Conservation (phyloP, 2,113 vertebrate genomes). For the Catharus fuscescens region DNA sequence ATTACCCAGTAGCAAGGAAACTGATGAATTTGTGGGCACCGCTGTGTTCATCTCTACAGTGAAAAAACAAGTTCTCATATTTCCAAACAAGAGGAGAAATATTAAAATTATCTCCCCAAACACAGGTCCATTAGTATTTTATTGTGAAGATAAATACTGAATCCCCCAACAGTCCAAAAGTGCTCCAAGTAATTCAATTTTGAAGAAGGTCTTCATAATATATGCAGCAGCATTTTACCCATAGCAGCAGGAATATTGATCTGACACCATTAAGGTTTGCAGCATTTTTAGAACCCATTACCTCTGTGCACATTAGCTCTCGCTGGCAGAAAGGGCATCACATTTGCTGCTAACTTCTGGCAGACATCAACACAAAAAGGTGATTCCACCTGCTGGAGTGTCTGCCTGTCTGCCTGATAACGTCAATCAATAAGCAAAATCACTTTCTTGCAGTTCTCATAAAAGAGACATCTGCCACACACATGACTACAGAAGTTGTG, state of each 20-base stretch:
- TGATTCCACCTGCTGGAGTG: constrained; percentile 74
- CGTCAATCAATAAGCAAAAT: constrained; percentile 81
- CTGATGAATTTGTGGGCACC: background rate
- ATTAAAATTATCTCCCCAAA: background rate
- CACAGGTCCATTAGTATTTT: constrained; percentile 67
- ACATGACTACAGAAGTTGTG: constrained; percentile 32
- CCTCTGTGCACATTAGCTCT: constrained; percentile 61
- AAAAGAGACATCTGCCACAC: constrained; percentile 67
- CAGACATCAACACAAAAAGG: constrained; percentile 75
- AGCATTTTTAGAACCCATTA: constrained; percentile 78
- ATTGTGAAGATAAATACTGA: constrained; percentile 53
- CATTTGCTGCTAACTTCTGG: constrained; percentile 75
- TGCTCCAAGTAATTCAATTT: constrained; percentile 61
- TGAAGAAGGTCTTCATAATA: constrained; percentile 76
- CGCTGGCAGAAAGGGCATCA: constrained; percentile 67
- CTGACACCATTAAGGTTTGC: constrained; percentile 75
- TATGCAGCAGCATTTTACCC: constrained; percentile 76
- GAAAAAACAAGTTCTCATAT: background rate
- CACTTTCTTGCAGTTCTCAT: constrained; percentile 61
- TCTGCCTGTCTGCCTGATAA: constrained; percentile 77
- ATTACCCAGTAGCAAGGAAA: background rate
- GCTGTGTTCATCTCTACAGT: background rate
- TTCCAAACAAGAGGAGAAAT: background rate
- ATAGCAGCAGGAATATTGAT: constrained; percentile 79
- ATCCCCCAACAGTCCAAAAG: constrained; percentile 57